Conservation (phyloP, 2,888 invertebrate species). For the Drosophila nigricruria region DNA sequence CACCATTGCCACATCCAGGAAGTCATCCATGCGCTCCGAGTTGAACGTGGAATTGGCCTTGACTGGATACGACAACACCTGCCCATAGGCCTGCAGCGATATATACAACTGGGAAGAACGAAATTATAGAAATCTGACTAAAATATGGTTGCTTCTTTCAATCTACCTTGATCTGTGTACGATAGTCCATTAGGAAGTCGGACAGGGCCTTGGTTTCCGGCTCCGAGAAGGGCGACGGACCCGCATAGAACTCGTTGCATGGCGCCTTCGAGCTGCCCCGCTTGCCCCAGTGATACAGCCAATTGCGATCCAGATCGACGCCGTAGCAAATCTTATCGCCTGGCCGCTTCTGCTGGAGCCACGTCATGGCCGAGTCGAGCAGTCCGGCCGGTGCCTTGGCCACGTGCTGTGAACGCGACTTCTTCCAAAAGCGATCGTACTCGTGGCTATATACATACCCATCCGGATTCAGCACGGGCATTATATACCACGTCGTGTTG, state of each 20-base stretch:
- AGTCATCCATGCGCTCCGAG: slow-evolving; percentile 82
- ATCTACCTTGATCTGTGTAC: slow-evolving; percentile 88
- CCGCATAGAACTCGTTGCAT: slow-evolving; percentile 91
- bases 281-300: slow-evolving; percentile 90
- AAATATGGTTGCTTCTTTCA: too few relatives aligned
- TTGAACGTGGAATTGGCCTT: slow-evolving; percentile 82
- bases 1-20: slow-evolving; percentile 84
- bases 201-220: slow-evolving; percentile 90
- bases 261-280: slow-evolving; percentile 90
- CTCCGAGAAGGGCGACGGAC: slow-evolving; percentile 91
- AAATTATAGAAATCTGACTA: not conserved
- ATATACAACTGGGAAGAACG: slow-evolving; percentile 86
- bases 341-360: slow-evolving; percentile 81
- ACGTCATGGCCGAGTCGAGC: slow-evolving; percentile 83
- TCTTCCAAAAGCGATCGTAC: slow-evolving; percentile 91
- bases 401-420: slow-evolving; percentile 89
- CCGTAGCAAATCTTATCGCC: slow-evolving; percentile 87
- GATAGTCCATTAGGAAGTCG: slow-evolving; percentile 87
- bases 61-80: slow-evolving; percentile 89
- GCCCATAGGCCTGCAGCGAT: slow-evolving; percentile 89
- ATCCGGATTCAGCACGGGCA: slow-evolving; percentile 92
- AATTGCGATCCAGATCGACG: slow-evolving; percentile 92
- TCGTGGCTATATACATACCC: slow-evolving; percentile 91
- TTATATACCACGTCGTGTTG: slow-evolving; percentile 88
- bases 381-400: slow-evolving; percentile 76